These are phyloP conservation scores for Luehdorfia chinensis DNA, from an alignment of 1,140 invertebrate genomes.

Conservation along the genomic window DNA sequence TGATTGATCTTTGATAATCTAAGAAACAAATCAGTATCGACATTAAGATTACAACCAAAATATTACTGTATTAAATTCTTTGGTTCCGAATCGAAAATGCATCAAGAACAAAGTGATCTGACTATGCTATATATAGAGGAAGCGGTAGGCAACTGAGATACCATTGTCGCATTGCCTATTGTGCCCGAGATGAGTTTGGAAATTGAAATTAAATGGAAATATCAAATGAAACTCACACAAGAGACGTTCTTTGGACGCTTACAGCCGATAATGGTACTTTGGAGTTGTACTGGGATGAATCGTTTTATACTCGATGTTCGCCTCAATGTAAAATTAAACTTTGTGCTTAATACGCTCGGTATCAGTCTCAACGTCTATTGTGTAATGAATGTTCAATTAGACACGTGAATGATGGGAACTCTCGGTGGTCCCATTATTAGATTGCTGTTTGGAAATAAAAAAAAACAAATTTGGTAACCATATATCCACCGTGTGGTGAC, in stretches of 20 bases:
- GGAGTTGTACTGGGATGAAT: constrained; percentile 42
- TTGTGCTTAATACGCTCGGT: no score
- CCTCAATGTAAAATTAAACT: no score
- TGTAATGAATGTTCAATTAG: background rate
- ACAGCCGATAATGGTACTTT: constrained; percentile 48
- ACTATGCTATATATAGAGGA: constrained; percentile 12
- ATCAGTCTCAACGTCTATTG: no score
- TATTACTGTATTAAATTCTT: background rate
- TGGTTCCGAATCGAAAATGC: background rate
- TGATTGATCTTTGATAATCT: no score
- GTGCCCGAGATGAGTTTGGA: constrained; percentile 57
- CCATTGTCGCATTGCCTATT: constrained; percentile 46
- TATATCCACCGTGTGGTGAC: no score
- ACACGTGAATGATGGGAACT: background rate
- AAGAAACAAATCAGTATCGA: no score
- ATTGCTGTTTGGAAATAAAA: background rate
- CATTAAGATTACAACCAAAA: no score
- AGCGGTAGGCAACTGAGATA: constrained; percentile 18
- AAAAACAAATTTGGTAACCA: no score
- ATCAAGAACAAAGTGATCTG: constrained; percentile 3
- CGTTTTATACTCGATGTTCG: no score
- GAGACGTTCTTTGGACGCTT: constrained; percentile 41
- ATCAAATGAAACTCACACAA: constrained; percentile 53
- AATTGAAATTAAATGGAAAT: constrained; percentile 74
- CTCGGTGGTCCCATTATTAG: background rate